Evolutionary conservation across 2,888 invertebrate species (phyloP).

Genomic region (Phortica magna): DNA sequence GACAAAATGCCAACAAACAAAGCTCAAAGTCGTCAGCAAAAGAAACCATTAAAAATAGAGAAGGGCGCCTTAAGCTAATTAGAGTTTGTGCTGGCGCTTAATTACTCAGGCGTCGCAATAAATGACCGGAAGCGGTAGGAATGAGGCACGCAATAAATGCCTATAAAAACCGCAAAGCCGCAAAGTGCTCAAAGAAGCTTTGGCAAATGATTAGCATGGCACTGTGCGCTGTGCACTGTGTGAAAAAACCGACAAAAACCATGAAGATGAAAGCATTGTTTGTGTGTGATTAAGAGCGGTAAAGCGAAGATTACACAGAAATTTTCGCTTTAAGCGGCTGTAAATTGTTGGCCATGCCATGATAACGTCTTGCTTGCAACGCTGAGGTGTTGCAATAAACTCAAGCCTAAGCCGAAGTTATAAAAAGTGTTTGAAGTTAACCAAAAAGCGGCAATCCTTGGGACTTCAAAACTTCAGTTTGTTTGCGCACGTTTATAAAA

Average conservation of each 20-base stretch:
- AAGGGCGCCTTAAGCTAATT: slow-evolving; percentile 59
- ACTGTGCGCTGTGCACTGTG: slow-evolving; percentile 7
- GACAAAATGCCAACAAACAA: background rate
- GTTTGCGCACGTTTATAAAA: no score
- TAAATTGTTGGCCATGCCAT: no score
- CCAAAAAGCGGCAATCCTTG: no score
- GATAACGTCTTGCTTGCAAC: no score
- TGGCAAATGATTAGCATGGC: slow-evolving; percentile 11
- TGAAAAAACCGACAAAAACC: background rate
- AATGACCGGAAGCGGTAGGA: slow-evolving; percentile 45
- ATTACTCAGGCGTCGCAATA: slow-evolving; percentile 52
- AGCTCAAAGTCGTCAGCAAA: background rate
- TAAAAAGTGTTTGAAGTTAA: no score
- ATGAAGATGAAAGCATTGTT: no score
- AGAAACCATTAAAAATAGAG: slow-evolving; percentile 8
- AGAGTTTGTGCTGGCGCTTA: slow-evolving; percentile 61
- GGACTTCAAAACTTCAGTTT: no score
- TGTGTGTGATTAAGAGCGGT: no score
- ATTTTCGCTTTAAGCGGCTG: no score
- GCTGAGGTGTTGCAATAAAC: no score
- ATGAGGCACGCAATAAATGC: slow-evolving; percentile 43
- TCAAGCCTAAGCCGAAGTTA: no score
- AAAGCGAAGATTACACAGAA: no score
- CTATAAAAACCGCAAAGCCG: slow-evolving; percentile 66
- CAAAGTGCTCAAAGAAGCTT: slow-evolving; percentile 61